Evolutionary conservation across 2,797 vertebrate species (phyloP), one percentile per base, ranked within the genome.

Genomic region (Pangasius krempfi): DNA sequence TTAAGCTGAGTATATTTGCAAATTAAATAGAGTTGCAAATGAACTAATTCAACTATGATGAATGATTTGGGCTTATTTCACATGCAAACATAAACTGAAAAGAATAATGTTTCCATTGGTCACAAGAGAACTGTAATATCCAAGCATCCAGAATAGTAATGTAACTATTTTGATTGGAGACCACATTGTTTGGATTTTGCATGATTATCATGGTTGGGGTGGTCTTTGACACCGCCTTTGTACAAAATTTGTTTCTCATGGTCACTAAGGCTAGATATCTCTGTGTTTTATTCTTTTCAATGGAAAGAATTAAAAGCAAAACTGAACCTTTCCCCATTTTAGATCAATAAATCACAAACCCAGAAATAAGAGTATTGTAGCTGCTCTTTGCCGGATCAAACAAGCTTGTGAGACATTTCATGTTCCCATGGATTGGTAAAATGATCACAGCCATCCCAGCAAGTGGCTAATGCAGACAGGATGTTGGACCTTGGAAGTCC

Each of bases 91-190:
- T 52, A 56, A 87, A 72, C 10, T 40, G 50, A 37, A 44, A 79
- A 44, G 33, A 70, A 68, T 58, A 30, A 81, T 81, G n/a, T 81
- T 66, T 87, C 30, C 50, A 54, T 22, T 66, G 62, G 64, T 73
- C 47, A 72, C 33, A 47, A 47, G 66, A 47, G 79, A 60, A 44
- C 52, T 27, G 27, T 83, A 12, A 68, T 37, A 50, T 64, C 70
- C 22, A 86, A 85, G 37, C 40, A 82, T 86, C 56, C 44, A 86
- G 64, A 89, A 76, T 50, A 73, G 52, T 62, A 68, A 66, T 33
- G 82, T 72, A 70, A 73, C 54, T 62, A 68, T 89, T 81, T 89
- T 40, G 54, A 27, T 81, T 89, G 84, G 75, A 86, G 54, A 79
- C 40, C 25, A 81, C 50, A 81, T 81, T 73, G 76, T 86, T 89